These are phyloP conservation scores for Dendroctonus ponderosae DNA, from an alignment of 1,140 invertebrate species.

Conservation along the genomic window DNA sequence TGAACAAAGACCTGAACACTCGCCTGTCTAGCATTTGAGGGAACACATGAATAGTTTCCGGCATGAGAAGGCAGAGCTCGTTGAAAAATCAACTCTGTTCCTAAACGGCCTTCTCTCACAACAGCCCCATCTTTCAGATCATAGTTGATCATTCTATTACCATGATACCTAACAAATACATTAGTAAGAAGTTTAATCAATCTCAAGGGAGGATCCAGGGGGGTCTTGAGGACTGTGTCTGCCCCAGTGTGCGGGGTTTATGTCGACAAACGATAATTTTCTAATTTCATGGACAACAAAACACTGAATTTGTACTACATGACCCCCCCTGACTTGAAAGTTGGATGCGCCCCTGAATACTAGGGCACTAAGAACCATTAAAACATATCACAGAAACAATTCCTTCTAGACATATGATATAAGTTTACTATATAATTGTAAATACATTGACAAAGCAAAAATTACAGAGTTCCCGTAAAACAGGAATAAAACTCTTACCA, in stretches of 20 bases:
- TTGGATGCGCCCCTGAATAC: too few relatives aligned
- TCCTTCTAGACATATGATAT: too few relatives aligned
- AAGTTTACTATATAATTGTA: too few relatives aligned
- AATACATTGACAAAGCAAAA: neutral
- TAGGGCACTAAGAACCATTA: too few relatives aligned
- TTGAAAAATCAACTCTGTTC: slow-evolving; percentile 59
- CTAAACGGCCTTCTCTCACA: slow-evolving; percentile 51
- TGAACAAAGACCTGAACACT: slow-evolving; percentile 56
- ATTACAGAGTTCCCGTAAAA: neutral
- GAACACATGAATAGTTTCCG: slow-evolving; percentile 63
- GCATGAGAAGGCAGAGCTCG: slow-evolving; percentile 56
- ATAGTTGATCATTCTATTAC: slow-evolving; percentile 71
- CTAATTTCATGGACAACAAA: too few relatives aligned
- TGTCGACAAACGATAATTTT: too few relatives aligned
- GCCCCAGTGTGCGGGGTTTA: too few relatives aligned
- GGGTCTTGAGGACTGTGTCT: too few relatives aligned
- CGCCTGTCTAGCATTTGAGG: slow-evolving; percentile 57
- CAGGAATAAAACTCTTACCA: slow-evolving; percentile 17
- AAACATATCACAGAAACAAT: too few relatives aligned
- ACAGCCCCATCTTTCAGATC: slow-evolving; percentile 70
- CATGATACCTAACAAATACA: slow-evolving; percentile 70
- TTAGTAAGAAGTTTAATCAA: neutral
- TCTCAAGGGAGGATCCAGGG: too few relatives aligned
- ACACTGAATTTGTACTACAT: too few relatives aligned
- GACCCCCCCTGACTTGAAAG: too few relatives aligned